Conservation (phyloP, 2,113 vertebrate species). For the Antidorcas marsupialis region DNA sequence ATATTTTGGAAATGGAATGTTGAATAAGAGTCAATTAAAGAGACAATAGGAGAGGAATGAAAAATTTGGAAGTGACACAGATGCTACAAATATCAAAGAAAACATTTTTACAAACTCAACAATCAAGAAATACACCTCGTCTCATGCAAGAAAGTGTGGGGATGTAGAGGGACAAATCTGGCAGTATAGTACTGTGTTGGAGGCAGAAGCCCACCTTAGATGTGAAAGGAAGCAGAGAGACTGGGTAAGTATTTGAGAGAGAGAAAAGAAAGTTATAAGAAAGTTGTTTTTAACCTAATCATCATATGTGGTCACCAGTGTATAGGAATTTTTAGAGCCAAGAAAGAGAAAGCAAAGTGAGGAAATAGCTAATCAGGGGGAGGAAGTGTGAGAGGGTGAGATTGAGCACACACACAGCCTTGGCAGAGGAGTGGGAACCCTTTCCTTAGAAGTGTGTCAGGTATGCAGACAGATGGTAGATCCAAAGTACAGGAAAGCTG, state of each 20-base stretch:
- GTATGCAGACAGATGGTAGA: neutral
- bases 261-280: neutral
- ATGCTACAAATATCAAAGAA: neutral
- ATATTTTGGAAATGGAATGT: neutral
- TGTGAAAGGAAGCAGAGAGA: neutral
- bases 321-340: neutral
- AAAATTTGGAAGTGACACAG: neutral
- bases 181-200: neutral
- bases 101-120: neutral
- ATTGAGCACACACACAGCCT: neutral
- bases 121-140: neutral
- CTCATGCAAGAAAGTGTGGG: neutral
- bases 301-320: neutral
- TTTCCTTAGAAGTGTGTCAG: rapidly evolving
- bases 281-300: neutral
- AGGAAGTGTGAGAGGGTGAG: neutral
- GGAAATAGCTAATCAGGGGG: neutral
- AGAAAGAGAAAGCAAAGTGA: neutral
- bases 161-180: neutral
- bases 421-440: no score
- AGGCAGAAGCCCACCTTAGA: neutral
- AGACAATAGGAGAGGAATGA: neutral
- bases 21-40: neutral
- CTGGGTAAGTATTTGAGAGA: neutral
- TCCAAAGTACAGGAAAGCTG: no score